phyloP scores from a whole-genome alignment of 2,797 vertebrate species.

The Pterois miles region DNA sequence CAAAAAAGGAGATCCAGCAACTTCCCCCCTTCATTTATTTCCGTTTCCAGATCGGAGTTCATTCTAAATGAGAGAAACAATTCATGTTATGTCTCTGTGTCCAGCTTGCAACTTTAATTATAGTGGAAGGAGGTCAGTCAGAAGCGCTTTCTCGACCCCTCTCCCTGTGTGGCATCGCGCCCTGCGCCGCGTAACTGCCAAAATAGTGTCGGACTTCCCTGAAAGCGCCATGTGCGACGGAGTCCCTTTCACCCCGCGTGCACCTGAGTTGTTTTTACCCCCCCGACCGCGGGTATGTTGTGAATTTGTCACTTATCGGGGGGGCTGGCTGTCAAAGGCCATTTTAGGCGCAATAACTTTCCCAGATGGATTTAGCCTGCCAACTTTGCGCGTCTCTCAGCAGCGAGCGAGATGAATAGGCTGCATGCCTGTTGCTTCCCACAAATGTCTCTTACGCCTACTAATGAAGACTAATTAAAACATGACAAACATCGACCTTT shows the following conservation, averaged over 20 bases:
- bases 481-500: slow-evolving; percentile 64
- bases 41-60: slow-evolving; percentile 12
- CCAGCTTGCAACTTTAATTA: slow-evolving; percentile 72
- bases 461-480: slow-evolving; percentile 70
- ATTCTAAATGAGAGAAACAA: slow-evolving; percentile 54
- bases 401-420: slow-evolving; percentile 47
- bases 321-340: slow-evolving; percentile 53
- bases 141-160: slow-evolving; percentile 55
- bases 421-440: slow-evolving; percentile 49
- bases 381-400: slow-evolving; percentile 66
- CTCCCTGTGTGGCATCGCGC: slow-evolving; percentile 82
- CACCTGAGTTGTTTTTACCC: slow-evolving; percentile 79
- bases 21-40: not conserved
- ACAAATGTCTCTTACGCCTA: slow-evolving; percentile 45
- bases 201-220: slow-evolving; percentile 76
- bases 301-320: slow-evolving; percentile 70
- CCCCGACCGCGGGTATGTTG: slow-evolving; percentile 58
- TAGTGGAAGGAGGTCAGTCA: slow-evolving; percentile 72
- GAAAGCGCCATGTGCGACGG: slow-evolving; percentile 62
- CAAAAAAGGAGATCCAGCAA: not conserved
- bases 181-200: slow-evolving; percentile 65
- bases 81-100: slow-evolving; percentile 47
- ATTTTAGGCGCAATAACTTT: slow-evolving; percentile 66
- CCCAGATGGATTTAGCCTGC: slow-evolving; percentile 61
- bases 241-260: slow-evolving; percentile 68